phyloP scores from a whole-genome alignment of 2,797 vertebrate species.

The Protosalanx chinensis region DNA sequence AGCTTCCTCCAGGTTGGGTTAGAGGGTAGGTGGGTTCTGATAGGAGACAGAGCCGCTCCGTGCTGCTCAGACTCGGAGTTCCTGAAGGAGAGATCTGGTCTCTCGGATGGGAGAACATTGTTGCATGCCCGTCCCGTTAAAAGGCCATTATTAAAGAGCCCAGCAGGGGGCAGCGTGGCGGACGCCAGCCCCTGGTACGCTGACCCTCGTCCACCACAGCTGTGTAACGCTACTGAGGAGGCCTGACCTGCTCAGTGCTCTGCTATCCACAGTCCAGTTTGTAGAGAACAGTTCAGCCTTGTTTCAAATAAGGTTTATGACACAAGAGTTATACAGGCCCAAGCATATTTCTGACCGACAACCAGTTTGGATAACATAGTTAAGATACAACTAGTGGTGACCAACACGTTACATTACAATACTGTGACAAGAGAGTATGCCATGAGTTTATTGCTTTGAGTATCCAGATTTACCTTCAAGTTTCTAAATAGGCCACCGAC shows the following conservation, averaged over 20 bases:
- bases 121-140: slow-evolving; percentile 33
- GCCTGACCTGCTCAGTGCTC: slow-evolving; percentile 49
- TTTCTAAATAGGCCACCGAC: slow-evolving; percentile 69
- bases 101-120: slow-evolving; percentile 31
- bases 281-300: slow-evolving; percentile 42
- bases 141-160: slow-evolving; percentile 51
- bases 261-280: slow-evolving; percentile 29
- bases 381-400: slow-evolving; percentile 64
- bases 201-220: slow-evolving; percentile 34
- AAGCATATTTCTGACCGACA: slow-evolving; percentile 50
- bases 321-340: slow-evolving; percentile 38
- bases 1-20: slow-evolving; percentile 10
- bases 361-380: slow-evolving; percentile 51
- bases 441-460: slow-evolving; percentile 80
- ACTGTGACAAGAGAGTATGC: slow-evolving; percentile 50
- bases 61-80: slow-evolving; percentile 1
- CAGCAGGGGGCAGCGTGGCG: slow-evolving; percentile 57
- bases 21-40: slow-evolving; percentile 17
- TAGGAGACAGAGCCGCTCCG: slow-evolving; percentile 1
- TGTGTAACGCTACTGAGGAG: slow-evolving; percentile 29
- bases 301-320: slow-evolving; percentile 33
- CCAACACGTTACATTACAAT: slow-evolving; percentile 62
- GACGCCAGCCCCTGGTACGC: slow-evolving; percentile 62
- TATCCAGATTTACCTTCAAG: slow-evolving; percentile 71
- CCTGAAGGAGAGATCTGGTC: slow-evolving; percentile 25